phyloP scores from a whole-genome alignment of 2,888 invertebrate species.

The Ischnura elegans region DNA sequence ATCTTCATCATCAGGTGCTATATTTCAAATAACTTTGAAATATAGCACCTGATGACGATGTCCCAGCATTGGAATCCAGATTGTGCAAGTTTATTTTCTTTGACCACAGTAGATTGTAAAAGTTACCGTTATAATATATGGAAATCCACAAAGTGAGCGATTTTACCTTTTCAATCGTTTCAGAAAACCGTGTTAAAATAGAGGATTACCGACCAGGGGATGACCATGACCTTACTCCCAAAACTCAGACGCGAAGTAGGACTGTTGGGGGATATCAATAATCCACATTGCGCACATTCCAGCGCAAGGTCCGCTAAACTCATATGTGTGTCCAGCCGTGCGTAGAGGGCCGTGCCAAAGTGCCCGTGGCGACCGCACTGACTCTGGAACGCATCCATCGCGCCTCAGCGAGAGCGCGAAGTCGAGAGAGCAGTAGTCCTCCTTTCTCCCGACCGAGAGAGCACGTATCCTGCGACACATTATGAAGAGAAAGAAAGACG shows the following conservation, averaged over 20 bases:
- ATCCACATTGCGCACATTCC: not conserved
- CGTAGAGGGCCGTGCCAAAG: not conserved
- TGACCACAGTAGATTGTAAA: no score
- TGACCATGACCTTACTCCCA: not conserved
- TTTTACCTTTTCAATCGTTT: no score
- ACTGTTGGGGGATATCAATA: not conserved
- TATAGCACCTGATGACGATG: no score
- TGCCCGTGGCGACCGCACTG: not conserved
- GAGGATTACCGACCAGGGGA: not conserved
- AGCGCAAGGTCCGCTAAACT: slow-evolving; percentile 10
- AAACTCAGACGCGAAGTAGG: not conserved
- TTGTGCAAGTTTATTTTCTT: no score
- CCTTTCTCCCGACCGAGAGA: not conserved
- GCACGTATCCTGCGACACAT: not conserved
- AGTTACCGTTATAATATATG: no score
- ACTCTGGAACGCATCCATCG: not conserved
- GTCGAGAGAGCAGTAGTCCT: not conserved
- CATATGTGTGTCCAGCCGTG: not conserved
- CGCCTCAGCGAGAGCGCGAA: not conserved
- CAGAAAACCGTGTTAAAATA: no score
- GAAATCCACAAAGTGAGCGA: no score
- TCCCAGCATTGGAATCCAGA: no score
- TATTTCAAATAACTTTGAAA: no score
- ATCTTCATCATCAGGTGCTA: no score
- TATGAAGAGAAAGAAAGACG: not conserved